These are phyloP conservation scores for Triplophysa siluroides DNA, from an alignment of 2,113 vertebrate genomes.

Conservation along the genomic window DNA sequence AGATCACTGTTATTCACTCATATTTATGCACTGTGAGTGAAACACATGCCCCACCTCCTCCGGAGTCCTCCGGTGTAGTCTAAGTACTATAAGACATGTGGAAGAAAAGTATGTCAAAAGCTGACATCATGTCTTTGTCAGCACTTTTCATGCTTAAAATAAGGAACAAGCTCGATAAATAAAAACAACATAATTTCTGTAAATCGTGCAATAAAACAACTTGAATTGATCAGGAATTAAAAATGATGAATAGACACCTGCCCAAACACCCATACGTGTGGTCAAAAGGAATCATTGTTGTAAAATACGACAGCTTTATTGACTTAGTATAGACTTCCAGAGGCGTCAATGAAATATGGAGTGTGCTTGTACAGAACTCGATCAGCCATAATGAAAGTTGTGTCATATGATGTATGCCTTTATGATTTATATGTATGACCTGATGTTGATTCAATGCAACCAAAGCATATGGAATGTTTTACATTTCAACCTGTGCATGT, in stretches of 20 bases:
- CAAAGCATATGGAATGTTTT: too few species aligned
- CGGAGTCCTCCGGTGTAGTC: background rate
- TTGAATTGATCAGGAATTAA: too few species aligned
- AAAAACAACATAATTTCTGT: too few species aligned
- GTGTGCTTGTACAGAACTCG: background rate
- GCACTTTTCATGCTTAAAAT: too few species aligned
- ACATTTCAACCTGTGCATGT: too few species aligned
- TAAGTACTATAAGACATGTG: background rate
- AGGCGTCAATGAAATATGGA: background rate
- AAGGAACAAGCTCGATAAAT: too few species aligned
- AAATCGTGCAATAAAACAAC: too few species aligned
- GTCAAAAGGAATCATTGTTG: background rate
- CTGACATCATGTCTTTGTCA: background rate
- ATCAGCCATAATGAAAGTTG: background rate
- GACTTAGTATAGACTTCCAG: constrained; percentile 1
- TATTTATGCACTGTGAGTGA: background rate
- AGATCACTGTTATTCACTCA: background rate
- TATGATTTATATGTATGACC: background rate
- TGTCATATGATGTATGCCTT: background rate
- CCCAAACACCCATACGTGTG: background rate
- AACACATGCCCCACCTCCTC: background rate
- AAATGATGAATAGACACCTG: background rate
- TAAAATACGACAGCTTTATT: background rate
- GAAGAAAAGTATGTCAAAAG: background rate
- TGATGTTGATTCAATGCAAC: too few species aligned